Percentiles rank a stretch among this genome's conserved stretches.
Conservation (phyloP, 2,797 vertebrate genomes). For the Hirundo rustica region DNA sequence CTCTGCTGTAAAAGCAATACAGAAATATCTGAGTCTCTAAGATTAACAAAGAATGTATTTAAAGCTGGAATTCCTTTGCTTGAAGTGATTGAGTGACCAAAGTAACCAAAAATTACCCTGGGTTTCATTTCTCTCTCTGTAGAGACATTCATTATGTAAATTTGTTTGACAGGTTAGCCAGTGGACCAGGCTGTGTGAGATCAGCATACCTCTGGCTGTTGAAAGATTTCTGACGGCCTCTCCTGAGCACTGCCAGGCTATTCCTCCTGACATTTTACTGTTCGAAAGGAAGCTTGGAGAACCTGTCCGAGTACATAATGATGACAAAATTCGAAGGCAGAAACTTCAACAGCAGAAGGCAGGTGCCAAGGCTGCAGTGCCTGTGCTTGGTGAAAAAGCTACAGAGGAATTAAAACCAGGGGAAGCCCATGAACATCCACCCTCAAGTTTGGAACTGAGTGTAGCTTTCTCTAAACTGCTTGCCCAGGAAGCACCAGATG, state of each 20-base stretch:
- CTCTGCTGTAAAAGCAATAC: neutral
- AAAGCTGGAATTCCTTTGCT: neutral
- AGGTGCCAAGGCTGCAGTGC: neutral
- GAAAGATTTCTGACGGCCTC: slow-evolving; percentile 82
- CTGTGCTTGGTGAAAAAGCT: neutral
- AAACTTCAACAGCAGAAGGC: slow-evolving; percentile 85
- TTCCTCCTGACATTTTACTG: slow-evolving; percentile 83
- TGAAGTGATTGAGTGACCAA: neutral
- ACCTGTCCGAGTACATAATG: slow-evolving; percentile 94
- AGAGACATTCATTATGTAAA: neutral
- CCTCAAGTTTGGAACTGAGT: slow-evolving; percentile 80
- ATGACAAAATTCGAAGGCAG: slow-evolving; percentile 94
- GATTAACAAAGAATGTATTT: neutral
- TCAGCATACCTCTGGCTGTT: slow-evolving; percentile 89
- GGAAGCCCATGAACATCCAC: neutral
- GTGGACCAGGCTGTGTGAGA: slow-evolving; percentile 96
- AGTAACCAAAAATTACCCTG: neutral
- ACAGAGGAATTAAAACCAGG: neutral
- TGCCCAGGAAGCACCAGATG: slow-evolving; percentile 68
- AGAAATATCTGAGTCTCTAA: neutral
- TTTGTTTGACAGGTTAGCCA: slow-evolving; percentile 87
- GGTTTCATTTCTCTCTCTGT: neutral
- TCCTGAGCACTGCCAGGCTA: slow-evolving; percentile 30
- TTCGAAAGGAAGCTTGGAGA: slow-evolving; percentile 89
- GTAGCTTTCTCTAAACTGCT: slow-evolving; percentile 86